A percentile compares a stretch with the other conserved stretches of the same genome.
These are phyloP conservation scores for Metallyticus violacea DNA, from an alignment of 2,888 invertebrate species.

Conservation along the genomic window DNA sequence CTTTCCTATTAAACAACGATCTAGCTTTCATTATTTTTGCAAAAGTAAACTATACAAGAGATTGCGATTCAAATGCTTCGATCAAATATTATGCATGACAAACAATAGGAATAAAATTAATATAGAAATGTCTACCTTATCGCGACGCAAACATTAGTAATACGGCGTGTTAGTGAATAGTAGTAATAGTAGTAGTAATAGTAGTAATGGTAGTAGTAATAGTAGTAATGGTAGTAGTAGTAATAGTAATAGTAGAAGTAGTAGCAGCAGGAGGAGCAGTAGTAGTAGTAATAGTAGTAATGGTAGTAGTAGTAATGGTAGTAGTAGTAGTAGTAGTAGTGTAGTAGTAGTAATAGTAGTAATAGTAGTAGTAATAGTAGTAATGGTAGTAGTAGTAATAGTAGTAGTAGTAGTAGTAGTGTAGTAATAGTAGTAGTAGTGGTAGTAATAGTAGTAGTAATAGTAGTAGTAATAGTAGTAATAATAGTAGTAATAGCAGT, in stretches of 20 bases:
- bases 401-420: too few species aligned
- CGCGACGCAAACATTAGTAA: too few species aligned
- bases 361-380: neutral
- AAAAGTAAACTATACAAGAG: too few species aligned
- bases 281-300: neutral
- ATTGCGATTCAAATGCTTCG: too few species aligned
- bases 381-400: neutral
- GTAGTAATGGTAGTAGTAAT: conserved; percentile 1
- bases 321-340: neutral
- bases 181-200: neutral
- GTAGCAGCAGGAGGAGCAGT: neutral
- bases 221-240: conserved; percentile 11
- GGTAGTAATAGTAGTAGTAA: neutral
- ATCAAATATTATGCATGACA: too few species aligned
- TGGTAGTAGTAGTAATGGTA: conserved; percentile 3
- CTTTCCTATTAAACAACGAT: too few species aligned
- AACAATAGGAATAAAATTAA: too few species aligned
- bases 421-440: too few species aligned
- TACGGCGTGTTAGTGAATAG: too few species aligned
- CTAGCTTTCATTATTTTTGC: too few species aligned
- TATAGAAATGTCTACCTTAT: too few species aligned
- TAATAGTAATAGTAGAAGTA: conserved; percentile 10
- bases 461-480: neutral
- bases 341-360: too few species aligned
- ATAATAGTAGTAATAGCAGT: neutral